phyloP scores from a whole-genome alignment of 2,797 vertebrate species.

The Microctenopoma steveboyesi region DNA sequence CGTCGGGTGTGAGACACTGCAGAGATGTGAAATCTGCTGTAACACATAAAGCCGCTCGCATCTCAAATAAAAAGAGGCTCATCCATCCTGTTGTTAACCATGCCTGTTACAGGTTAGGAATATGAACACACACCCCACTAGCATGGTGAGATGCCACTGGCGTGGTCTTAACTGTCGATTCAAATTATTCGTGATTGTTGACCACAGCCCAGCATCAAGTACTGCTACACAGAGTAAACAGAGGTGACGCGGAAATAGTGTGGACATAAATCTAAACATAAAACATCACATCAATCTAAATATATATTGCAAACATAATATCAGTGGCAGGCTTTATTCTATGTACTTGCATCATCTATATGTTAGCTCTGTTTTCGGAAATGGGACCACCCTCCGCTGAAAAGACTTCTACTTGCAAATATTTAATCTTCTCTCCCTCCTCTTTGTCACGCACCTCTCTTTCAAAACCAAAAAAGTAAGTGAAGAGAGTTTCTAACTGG shows the following conservation, averaged over 20 bases:
- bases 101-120: conserved; percentile 14
- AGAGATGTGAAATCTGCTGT: conserved; percentile 51
- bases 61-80: conserved; percentile 32
- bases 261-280: conserved; percentile 16
- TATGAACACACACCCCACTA: conserved; percentile 33
- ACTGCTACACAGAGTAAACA: conserved; percentile 22
- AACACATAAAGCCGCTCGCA: conserved; percentile 12
- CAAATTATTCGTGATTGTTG: conserved; percentile 56
- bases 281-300: conserved; percentile 1
- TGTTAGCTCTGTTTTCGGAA: neutral
- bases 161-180: conserved; percentile 55
- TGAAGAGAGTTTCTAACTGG: conserved; percentile 35
- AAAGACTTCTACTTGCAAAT: neutral
- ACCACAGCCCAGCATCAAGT: conserved; percentile 27
- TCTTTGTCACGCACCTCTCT: neutral
- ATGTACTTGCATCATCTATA: neutral
- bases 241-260: conserved; percentile 28
- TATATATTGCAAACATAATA: neutral
- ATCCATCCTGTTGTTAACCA: conserved; percentile 37
- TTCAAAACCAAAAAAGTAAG: conserved; percentile 7
- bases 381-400: neutral
- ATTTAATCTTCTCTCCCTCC: neutral
- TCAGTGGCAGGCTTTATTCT: neutral
- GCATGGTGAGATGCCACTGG: conserved; percentile 38
- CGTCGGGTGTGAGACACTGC: conserved; percentile 41